Evolutionary conservation across 2,888 invertebrate species (phyloP).

Genomic region (Dryadula phaetusa): DNA sequence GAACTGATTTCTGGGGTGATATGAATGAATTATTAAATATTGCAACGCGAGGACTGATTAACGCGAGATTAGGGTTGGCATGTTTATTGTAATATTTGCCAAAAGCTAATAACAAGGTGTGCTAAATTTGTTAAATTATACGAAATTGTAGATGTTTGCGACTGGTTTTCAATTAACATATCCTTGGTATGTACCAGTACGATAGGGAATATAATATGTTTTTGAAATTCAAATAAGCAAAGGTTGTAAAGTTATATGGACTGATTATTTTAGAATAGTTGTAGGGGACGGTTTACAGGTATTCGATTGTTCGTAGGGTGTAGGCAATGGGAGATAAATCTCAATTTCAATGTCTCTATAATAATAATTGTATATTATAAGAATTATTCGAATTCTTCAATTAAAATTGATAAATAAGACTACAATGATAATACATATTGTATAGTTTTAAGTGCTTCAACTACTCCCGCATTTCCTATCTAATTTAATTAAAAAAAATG

Average conservation of each 20-base stretch:
- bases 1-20: not conserved
- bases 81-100: not conserved
- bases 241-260: conserved; percentile 15
- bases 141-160: not conserved
- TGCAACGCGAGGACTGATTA: not conserved
- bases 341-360: not conserved
- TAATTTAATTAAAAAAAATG: not conserved
- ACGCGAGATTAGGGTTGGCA: not conserved
- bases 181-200: not conserved
- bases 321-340: not conserved
- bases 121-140: not conserved
- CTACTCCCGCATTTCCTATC: not conserved
- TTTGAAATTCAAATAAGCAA: conserved; percentile 2
- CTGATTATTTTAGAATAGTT: not conserved
- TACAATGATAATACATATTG: not conserved
- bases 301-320: not conserved
- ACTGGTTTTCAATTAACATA: not conserved
- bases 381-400: not conserved
- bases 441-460: not conserved
- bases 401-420: not conserved
- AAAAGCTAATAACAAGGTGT: conserved; percentile 1
- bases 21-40: not conserved
- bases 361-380: not conserved
- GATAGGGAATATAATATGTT: too few relatives aligned
- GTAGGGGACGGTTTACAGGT: not conserved